These are phyloP conservation scores for Tautogolabrus adspersus DNA, from an alignment of 2,113 vertebrate genomes.

Conservation along the genomic window DNA sequence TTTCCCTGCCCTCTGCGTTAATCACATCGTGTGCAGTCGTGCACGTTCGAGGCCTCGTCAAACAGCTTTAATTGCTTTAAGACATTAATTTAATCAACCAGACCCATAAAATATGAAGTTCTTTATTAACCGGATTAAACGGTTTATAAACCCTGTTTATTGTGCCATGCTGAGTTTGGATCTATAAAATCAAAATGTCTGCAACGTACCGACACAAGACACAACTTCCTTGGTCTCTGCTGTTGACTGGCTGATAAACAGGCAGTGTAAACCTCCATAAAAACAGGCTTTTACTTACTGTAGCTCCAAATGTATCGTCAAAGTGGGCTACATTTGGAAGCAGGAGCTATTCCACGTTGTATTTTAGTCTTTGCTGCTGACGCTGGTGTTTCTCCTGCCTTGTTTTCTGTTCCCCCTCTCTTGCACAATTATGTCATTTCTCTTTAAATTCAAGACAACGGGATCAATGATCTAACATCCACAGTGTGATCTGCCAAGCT, in stretches of 20 bases:
- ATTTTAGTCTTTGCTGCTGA: conserved; percentile 20
- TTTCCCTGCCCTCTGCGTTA: not conserved
- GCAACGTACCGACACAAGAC: conserved; percentile 52
- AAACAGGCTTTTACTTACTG: conserved; percentile 26
- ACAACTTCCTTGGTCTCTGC: conserved; percentile 48
- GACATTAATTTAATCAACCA: conserved; percentile 25
- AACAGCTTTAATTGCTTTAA: not conserved
- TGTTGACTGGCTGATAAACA: conserved; percentile 61
- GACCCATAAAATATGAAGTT: conserved; percentile 43
- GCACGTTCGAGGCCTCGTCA: not conserved
- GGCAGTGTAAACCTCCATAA: conserved; percentile 65
- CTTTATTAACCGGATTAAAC: conserved; percentile 59
- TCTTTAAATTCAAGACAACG: conserved; percentile 40
- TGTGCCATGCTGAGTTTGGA: conserved; percentile 50
- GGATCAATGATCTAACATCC: conserved; percentile 35
- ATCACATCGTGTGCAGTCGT: not conserved
- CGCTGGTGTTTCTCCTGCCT: conserved; percentile 4
- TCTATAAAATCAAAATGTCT: conserved; percentile 70
- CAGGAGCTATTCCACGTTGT: not conserved
- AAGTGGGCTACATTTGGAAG: not conserved
- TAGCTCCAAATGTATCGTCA: conserved; percentile 13
- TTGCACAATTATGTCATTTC: conserved; percentile 46
- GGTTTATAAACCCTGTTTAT: conserved; percentile 66
- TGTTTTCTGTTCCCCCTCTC: conserved; percentile 16
- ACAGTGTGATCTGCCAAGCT: conserved; percentile 38